Conservation (phyloP, 37 sponge, comb jelly and placozoan species). For the Oopsacas minuta region DNA sequence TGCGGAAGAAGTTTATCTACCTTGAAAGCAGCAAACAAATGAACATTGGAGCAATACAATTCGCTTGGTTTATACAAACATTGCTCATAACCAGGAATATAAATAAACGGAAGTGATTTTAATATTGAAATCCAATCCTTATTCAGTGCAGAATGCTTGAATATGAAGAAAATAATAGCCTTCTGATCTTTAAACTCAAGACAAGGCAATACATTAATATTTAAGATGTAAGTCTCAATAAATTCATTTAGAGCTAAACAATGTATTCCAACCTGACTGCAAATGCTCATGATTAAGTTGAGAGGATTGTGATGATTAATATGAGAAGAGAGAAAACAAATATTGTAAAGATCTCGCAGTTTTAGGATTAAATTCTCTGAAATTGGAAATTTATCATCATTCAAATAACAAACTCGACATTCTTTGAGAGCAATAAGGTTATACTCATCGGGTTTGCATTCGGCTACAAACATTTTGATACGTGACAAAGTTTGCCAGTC, state of each 20-base stretch:
- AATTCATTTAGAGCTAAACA: not conserved
- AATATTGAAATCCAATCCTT: not conserved
- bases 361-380: not conserved
- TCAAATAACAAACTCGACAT: not conserved
- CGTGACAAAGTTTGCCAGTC: not conserved
- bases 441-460: not conserved
- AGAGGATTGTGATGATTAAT: not conserved
- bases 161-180: not conserved
- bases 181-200: not conserved
- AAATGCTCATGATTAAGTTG: not conserved
- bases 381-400: not conserved
- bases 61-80: not conserved
- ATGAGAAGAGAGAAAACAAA: not conserved
- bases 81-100: not conserved
- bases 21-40: not conserved
- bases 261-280: not conserved
- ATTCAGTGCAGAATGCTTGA: not conserved
- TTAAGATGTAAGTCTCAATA: not conserved
- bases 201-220: not conserved
- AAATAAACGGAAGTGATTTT: not conserved
- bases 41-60: not conserved
- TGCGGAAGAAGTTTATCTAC: not conserved
- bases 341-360: not conserved
- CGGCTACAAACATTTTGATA: conserved; percentile 7
- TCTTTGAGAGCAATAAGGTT: not conserved